Percentiles rank a stretch among this genome's conserved stretches.
phyloP scores from a whole-genome alignment of 2,888 invertebrate species.

The Acronicta psi region DNA sequence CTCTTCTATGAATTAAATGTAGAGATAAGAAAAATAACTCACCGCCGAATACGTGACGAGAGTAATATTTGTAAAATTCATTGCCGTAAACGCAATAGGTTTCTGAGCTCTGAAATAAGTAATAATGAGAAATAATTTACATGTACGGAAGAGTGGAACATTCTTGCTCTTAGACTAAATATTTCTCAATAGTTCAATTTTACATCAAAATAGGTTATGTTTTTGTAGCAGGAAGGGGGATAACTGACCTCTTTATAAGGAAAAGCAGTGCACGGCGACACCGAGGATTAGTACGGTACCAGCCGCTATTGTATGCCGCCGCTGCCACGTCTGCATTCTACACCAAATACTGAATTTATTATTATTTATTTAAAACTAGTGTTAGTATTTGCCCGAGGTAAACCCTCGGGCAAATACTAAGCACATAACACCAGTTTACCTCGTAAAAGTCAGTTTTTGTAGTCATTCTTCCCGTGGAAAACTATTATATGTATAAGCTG shows the following conservation, averaged over 20 bases:
- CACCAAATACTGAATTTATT: constrained; percentile 43
- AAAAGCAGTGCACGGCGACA: constrained; percentile 78
- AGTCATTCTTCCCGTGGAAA: too few species aligned
- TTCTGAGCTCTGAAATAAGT: constrained; percentile 77
- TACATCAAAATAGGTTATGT: not conserved
- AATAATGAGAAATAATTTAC: not conserved
- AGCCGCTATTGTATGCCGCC: constrained; percentile 79
- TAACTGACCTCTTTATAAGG: constrained; percentile 75
- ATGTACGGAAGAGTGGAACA: not conserved
- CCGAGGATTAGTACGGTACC: constrained; percentile 78
- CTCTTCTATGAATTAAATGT: not conserved
- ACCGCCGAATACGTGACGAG: constrained; percentile 82
- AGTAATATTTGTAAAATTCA: constrained; percentile 83
- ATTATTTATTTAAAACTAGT: too few species aligned
- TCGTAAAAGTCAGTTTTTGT: too few species aligned
- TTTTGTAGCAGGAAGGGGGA: constrained; percentile 6
- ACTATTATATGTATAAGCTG: too few species aligned
- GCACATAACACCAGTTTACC: too few species aligned
- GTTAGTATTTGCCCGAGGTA: too few species aligned
- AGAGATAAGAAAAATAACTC: constrained; percentile 52
- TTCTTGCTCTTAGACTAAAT: not conserved
- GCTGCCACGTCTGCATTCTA: constrained; percentile 79
- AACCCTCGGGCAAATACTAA: too few species aligned
- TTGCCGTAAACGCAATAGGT: constrained; percentile 82
- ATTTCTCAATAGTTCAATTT: not conserved